Conservation (phyloP, 2,113 vertebrate species). For the Heterocephalus glaber region DNA sequence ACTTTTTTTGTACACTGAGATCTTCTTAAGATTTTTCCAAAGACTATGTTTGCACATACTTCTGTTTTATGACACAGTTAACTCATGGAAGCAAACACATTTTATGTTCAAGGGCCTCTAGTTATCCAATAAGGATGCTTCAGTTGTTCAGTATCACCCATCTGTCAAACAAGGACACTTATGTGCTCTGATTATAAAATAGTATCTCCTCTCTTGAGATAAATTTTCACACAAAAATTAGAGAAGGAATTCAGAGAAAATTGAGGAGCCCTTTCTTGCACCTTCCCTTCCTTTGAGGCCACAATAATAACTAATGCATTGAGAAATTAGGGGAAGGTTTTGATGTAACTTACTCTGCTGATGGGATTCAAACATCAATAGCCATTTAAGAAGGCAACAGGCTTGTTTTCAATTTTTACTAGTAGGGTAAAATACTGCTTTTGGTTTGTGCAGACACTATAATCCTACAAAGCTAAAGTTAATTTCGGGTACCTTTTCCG, state of each 20-base stretch:
- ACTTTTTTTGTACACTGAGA: not conserved
- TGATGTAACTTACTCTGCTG: not conserved
- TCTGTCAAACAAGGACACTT: not conserved
- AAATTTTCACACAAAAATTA: slow-evolving; percentile 61
- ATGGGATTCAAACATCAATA: not conserved
- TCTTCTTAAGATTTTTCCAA: not conserved
- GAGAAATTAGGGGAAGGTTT: not conserved
- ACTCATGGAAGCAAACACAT: not conserved
- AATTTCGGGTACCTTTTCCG: not conserved
- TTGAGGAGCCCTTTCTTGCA: not conserved
- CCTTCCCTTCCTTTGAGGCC: not conserved
- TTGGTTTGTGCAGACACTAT: not conserved
- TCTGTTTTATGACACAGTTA: slow-evolving; percentile 36
- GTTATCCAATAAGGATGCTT: slow-evolving; percentile 46
- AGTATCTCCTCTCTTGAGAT: slow-evolving; percentile 4
- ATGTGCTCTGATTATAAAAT: not conserved
- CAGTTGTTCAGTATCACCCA: not conserved
- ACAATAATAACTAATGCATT: not conserved
- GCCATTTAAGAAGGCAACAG: slow-evolving; percentile 11
- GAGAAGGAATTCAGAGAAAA: slow-evolving; percentile 39
- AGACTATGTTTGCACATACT: not conserved
- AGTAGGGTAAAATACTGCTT: not conserved
- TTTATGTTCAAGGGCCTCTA: not conserved
- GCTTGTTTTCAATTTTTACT: not conserved
- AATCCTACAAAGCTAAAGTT: not conserved